Evolutionary conservation across 2,113 vertebrate genomes (phyloP), one percentile per base, ranked within the genome.

Genomic region (Dicentrarchus labrax): DNA sequence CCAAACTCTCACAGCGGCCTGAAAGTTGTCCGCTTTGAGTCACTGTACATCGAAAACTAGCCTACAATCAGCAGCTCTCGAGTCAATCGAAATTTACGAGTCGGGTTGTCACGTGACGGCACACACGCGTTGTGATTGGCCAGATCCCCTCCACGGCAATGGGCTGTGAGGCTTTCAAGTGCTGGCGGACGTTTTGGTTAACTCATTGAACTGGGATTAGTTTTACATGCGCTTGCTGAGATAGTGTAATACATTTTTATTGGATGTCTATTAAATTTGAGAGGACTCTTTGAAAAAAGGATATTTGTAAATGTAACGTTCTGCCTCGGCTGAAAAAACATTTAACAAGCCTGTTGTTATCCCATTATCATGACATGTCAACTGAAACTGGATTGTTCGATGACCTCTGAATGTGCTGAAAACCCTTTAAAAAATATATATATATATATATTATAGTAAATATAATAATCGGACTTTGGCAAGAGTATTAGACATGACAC

Each of bases 31-130:
- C n/a, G 68, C 39, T 54, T 54, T 10, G 5, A 64, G 75, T 62
- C 54, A 90, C 86, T 90, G 89, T 86, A 87, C 86, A 66, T 56
- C 22, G 69, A 82, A 51, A 73, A 87, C 77, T 43, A 61, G 24
- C 60, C 80, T 48, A 85, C 81, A 87, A 56, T 76, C 65, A 5
- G 78, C 68, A 86, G 88, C 87, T 83, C 89, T 75, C 76, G 51
- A 83, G 66, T 90, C 90, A 89, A 71, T 87, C 84, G 68, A 88
- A 84, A 89, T 91, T 94, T 89, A 89, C 87, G 2, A 82, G 80
- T 66, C 53, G 30, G 48, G 11, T 48, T 9, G 71, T 90, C 94
- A 94, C 89, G 41, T 95, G 94, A 86, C 9, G 5, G 0, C 0
- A 0, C 0, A 10, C 8, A 0, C 30, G 61, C 13, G 17, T 47